A percentile compares a stretch with the other conserved stretches of the same genome.
Conservation (phyloP, 2,797 vertebrate genomes). For the Pelobates cultripes region DNA sequence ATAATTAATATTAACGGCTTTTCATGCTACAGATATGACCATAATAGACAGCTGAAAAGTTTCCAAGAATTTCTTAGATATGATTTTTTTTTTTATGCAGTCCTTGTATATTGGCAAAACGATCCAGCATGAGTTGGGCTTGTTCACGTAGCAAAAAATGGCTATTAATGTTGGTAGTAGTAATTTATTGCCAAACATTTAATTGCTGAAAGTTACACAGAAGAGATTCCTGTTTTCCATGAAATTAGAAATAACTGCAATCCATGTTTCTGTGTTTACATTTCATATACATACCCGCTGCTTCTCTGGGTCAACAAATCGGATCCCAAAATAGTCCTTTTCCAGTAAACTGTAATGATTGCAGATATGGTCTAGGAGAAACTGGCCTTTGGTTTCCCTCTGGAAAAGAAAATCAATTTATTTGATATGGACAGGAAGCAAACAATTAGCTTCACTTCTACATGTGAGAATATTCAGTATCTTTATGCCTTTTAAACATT, state of each 20-base stretch:
- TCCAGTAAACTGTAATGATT: conserved; percentile 97
- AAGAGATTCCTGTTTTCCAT: too few relatives aligned
- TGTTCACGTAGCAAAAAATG: too few relatives aligned
- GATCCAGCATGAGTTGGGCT: too few relatives aligned
- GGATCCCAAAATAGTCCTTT: conserved; percentile 97
- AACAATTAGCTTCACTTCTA: not conserved
- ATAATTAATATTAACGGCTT: too few relatives aligned
- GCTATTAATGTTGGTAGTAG: too few relatives aligned
- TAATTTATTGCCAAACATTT: too few relatives aligned
- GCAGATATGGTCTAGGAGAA: conserved; percentile 93
- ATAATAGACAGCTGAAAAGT: too few relatives aligned
- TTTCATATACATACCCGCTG: conserved; percentile 84
- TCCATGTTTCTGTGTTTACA: not conserved
- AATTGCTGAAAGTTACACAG: too few relatives aligned
- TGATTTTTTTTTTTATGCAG: too few relatives aligned
- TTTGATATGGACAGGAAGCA: not conserved
- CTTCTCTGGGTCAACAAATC: conserved; percentile 96
- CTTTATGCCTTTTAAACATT: not conserved
- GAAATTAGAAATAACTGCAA: not conserved
- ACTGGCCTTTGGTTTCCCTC: conserved; percentile 96
- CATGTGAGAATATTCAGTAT: not conserved
- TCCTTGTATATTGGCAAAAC: too few relatives aligned
- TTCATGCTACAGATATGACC: too few relatives aligned
- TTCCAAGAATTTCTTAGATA: too few relatives aligned
- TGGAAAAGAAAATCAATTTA: conserved; percentile 70